Percentiles rank a stretch among this genome's conserved stretches.
phyloP scores from a whole-genome alignment of 2,797 vertebrate species.

The Sebastes iracundus region DNA sequence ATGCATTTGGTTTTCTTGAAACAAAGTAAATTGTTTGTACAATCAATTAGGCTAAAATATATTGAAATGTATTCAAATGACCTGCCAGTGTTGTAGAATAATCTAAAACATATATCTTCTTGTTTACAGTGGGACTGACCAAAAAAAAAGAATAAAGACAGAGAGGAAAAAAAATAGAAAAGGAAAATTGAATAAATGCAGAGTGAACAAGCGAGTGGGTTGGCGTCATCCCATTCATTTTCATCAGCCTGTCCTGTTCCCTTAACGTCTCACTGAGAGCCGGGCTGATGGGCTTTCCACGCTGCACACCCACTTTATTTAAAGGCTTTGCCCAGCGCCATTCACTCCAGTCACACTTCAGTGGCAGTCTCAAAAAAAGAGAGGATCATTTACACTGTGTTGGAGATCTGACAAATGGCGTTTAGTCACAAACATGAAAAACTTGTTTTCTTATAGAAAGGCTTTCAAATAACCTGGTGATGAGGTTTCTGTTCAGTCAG shows the following conservation, averaged over 20 bases:
- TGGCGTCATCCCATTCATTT: constrained; percentile 61
- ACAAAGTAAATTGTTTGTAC: background rate
- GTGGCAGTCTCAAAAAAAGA: background rate
- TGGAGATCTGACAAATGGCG: constrained; percentile 48
- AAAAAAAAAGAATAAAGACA: background rate
- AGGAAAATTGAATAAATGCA: constrained; percentile 47
- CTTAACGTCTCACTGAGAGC: constrained; percentile 55
- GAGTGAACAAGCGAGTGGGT: constrained; percentile 40
- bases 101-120: background rate
- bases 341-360: constrained; percentile 50
- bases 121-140: constrained; percentile 2
- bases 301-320: constrained; percentile 41
- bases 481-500: background rate
- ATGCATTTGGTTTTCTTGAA: background rate
- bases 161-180: constrained; percentile 1
- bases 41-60: constrained; percentile 3
- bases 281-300: constrained; percentile 51
- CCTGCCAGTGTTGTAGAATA: constrained; percentile 8
- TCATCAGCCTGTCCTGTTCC: constrained; percentile 66
- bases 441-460: background rate
- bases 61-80: constrained; percentile 30
- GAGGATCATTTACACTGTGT: constrained; percentile 3
- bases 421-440: constrained; percentile 9
- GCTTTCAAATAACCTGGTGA: background rate
- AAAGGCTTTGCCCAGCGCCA: constrained; percentile 20